phyloP scores from a whole-genome alignment of 2,113 vertebrate species.

The Lamprotornis superbus region DNA sequence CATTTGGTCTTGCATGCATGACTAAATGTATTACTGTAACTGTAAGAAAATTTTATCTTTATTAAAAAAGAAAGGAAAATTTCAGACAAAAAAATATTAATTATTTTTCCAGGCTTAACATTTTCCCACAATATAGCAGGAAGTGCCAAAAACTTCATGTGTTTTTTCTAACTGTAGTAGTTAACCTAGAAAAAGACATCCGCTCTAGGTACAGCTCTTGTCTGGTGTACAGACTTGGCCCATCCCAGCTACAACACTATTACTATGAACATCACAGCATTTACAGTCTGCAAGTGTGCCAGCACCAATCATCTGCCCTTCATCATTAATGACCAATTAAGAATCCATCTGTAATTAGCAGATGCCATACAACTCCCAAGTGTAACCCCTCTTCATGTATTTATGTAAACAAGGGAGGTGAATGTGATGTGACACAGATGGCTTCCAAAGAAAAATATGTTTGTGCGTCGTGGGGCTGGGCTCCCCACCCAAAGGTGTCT shows the following conservation, averaged over 20 bases:
- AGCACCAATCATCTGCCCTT: not conserved
- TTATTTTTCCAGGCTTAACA: not conserved
- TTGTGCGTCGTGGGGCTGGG: accelerated
- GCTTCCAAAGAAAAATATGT: not conserved
- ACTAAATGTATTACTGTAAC: not conserved
- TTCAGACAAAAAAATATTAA: not conserved
- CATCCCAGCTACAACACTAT: not conserved
- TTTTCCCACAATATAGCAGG: not conserved
- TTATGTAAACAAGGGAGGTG: not conserved
- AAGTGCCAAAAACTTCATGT: not conserved
- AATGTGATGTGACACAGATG: not conserved
- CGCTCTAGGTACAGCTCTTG: not conserved
- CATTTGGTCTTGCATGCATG: not conserved
- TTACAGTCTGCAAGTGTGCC: not conserved
- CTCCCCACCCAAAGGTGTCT: not conserved
- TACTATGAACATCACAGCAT: not conserved
- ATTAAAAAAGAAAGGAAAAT: not conserved
- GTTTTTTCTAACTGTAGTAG: not conserved
- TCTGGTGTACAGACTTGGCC: not conserved
- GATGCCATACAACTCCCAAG: not conserved
- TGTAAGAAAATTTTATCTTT: not conserved
- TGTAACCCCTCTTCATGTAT: not conserved
- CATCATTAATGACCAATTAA: not conserved
- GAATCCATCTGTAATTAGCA: conserved; percentile 21
- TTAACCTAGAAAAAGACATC: not conserved